Conservation (phyloP, 2,888 invertebrate species). For the Caenorhabditis wallacei region DNA sequence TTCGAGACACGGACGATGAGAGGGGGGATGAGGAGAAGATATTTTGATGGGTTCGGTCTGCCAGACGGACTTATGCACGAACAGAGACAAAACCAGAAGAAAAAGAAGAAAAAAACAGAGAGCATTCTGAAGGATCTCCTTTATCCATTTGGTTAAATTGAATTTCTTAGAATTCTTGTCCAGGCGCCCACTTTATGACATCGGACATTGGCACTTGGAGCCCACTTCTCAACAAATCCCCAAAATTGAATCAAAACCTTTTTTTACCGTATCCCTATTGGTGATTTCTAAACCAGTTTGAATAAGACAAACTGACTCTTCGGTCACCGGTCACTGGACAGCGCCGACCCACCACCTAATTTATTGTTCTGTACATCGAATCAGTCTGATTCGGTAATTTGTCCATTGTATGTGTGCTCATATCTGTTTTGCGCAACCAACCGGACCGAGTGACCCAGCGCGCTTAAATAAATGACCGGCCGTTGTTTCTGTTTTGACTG, state of each 20-base stretch:
- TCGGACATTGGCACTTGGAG: slow-evolving; percentile 26
- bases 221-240: slow-evolving; percentile 3
- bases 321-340: slow-evolving; percentile 22
- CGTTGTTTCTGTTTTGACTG: background rate
- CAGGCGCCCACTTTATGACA: slow-evolving; percentile 24
- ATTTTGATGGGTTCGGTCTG: slow-evolving; percentile 30
- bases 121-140: slow-evolving; percentile 3
- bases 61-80: slow-evolving; percentile 45
- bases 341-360: slow-evolving; percentile 22
- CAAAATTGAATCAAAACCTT: slow-evolving; percentile 18
- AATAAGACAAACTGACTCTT: slow-evolving; percentile 16
- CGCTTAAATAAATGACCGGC: slow-evolving; percentile 53
- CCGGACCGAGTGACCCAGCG: slow-evolving; percentile 48
- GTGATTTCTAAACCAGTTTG: slow-evolving; percentile 21
- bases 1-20: slow-evolving; percentile 10
- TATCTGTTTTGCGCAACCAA: slow-evolving; percentile 56
- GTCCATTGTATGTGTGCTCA: slow-evolving; percentile 43
- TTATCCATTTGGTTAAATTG: slow-evolving; percentile 53
- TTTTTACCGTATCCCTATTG: slow-evolving; percentile 2
- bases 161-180: slow-evolving; percentile 31
- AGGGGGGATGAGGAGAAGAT: slow-evolving; percentile 18
- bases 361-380: slow-evolving; percentile 44
- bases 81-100: slow-evolving; percentile 27
- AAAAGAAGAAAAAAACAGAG: slow-evolving; percentile 29
- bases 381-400: slow-evolving; percentile 59